Conservation (phyloP, 2,888 invertebrate genomes). For the Agriotes lineatus region DNA sequence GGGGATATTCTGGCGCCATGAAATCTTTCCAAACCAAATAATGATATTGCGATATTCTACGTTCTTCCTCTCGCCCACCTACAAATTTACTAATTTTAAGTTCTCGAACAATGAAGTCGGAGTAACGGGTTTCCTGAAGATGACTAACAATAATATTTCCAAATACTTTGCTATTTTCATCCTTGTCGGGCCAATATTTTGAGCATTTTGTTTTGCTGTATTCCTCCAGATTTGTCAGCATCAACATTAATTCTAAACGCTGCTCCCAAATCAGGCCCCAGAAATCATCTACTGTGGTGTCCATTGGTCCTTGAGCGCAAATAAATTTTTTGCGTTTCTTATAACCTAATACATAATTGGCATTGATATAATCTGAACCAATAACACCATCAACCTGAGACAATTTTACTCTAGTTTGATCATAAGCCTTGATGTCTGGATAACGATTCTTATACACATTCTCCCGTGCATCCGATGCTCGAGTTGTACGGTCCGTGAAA, state of each 20-base stretch:
- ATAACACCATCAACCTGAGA: conserved; percentile 81
- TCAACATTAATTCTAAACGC: conserved; percentile 87
- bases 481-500: conserved; percentile 87
- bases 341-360: conserved; percentile 91
- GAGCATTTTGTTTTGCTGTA: conserved; percentile 94
- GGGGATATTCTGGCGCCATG: conserved; percentile 94
- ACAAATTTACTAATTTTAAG: conserved; percentile 70
- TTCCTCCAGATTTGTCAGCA: conserved; percentile 94
- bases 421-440: conserved; percentile 93
- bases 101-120: conserved; percentile 88
- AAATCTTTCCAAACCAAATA: conserved; percentile 97
- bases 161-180: conserved; percentile 80
- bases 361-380: conserved; percentile 93
- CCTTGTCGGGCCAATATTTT: conserved; percentile 95
- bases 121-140: conserved; percentile 79
- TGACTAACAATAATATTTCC: conserved; percentile 86
- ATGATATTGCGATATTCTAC: conserved; percentile 90
- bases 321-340: conserved; percentile 93
- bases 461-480: conserved; percentile 87
- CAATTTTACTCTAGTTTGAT: conserved; percentile 89
- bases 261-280: conserved; percentile 98
- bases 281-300: conserved; percentile 90
- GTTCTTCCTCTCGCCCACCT: conserved; percentile 68
- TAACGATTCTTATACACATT: conserved; percentile 91
- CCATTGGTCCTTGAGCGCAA: conserved; percentile 94